Evolutionary conservation across 2,888 invertebrate genomes (phyloP).

Genomic region (Eupithecia exiguata): DNA sequence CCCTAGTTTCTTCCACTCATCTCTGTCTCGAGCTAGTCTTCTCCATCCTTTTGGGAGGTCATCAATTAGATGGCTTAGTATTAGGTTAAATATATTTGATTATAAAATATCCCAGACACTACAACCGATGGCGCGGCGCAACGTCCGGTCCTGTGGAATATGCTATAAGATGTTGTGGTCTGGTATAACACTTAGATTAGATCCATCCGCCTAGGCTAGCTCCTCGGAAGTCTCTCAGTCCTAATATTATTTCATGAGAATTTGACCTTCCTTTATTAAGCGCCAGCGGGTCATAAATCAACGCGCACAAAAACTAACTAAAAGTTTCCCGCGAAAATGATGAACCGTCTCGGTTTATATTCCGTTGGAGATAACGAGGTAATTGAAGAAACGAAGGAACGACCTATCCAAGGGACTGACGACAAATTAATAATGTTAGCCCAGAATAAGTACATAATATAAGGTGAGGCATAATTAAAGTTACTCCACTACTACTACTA

Average conservation of each 20-base stretch:
- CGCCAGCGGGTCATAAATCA: conserved; percentile 76
- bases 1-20: too few relatives aligned
- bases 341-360: conserved; percentile 75
- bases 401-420: background rate
- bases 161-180: background rate
- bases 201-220: too few relatives aligned
- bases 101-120: background rate
- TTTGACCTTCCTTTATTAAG: conserved; percentile 67
- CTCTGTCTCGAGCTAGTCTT: too few relatives aligned
- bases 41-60: too few relatives aligned
- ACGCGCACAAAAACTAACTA: conserved; percentile 74
- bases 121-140: background rate
- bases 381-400: conserved; percentile 60
- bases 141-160: background rate
- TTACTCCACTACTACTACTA: too few relatives aligned
- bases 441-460: too few relatives aligned
- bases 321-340: conserved; percentile 76
- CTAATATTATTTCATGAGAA: conserved; percentile 44
- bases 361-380: conserved; percentile 79
- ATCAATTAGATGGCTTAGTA: too few relatives aligned
- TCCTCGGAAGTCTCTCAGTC: background rate
- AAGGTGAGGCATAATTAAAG: too few relatives aligned
- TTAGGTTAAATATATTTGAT: background rate
- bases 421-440: background rate
- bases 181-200: background rate